A percentile compares a stretch with the other conserved stretches of the same genome.
phyloP scores from a whole-genome alignment of 2,888 invertebrate species.

The Drosophila eohydei region DNA sequence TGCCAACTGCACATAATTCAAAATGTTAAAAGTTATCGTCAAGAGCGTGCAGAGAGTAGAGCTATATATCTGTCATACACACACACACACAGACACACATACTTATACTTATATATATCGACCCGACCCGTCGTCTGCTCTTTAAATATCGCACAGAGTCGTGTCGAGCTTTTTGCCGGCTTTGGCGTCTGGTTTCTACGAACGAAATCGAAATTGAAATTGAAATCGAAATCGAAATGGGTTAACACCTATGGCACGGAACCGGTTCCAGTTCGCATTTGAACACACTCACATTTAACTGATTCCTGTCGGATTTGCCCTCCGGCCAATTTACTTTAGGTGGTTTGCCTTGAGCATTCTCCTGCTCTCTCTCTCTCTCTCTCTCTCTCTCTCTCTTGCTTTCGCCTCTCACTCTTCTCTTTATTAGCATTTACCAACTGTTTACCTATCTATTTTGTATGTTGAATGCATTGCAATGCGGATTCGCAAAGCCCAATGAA shows the following conservation, averaged over 20 bases:
- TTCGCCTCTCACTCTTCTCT: slow-evolving; percentile 9
- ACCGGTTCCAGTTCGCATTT: slow-evolving; percentile 60
- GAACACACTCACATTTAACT: slow-evolving; percentile 9
- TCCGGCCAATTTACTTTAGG: slow-evolving; percentile 52
- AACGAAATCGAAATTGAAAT: slow-evolving; percentile 52
- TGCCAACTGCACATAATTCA: slow-evolving; percentile 74
- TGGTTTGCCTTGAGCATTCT: slow-evolving; percentile 75
- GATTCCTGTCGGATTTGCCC: slow-evolving; percentile 61
- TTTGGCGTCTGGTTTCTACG: slow-evolving; percentile 25
- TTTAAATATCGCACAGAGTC: slow-evolving; percentile 57
- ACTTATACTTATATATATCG: background rate
- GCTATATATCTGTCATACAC: slow-evolving; percentile 2
- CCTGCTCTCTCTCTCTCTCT: slow-evolving; percentile 3
- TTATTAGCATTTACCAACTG: background rate
- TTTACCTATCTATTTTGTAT: slow-evolving; percentile 29
- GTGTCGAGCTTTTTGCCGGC: slow-evolving; percentile 31
- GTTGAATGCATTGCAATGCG: slow-evolving; percentile 71
- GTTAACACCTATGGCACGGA: slow-evolving; percentile 75
- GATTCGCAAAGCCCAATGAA: slow-evolving; percentile 81
- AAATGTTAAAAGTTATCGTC: slow-evolving; percentile 79
- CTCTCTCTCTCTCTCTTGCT: slow-evolving; percentile 6
- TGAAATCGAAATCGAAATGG: slow-evolving; percentile 68
- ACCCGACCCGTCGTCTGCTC: slow-evolving; percentile 32
- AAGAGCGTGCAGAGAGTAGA: slow-evolving; percentile 59
- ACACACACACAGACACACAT: background rate